Evolutionary conservation across 2,888 invertebrate genomes (phyloP).

Genomic region (Bombylius major): DNA sequence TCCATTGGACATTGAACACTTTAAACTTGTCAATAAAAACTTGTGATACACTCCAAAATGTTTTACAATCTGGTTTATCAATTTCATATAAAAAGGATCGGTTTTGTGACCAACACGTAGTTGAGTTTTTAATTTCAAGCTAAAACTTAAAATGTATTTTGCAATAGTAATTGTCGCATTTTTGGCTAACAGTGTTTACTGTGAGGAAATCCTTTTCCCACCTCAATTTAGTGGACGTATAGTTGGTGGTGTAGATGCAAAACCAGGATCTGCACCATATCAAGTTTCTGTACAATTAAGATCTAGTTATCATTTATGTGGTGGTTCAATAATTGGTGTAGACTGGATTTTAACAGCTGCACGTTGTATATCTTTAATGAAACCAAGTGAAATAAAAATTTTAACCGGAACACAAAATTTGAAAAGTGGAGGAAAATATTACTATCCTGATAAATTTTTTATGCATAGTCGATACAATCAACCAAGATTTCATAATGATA

Average conservation of each 20-base stretch:
- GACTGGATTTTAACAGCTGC: slow-evolving; percentile 30
- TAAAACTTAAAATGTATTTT: no score
- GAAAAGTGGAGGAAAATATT: slow-evolving; percentile 20
- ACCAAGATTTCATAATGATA: slow-evolving; percentile 44
- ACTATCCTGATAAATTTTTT: slow-evolving; percentile 22
- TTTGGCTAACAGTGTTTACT: no score
- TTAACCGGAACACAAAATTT: slow-evolving; percentile 30
- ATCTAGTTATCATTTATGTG: slow-evolving; percentile 29
- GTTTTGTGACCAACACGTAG: no score
- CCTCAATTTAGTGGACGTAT: not conserved
- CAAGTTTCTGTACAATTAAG: slow-evolving; percentile 30
- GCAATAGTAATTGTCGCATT: no score
- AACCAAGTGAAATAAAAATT: slow-evolving; percentile 21
- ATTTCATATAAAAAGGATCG: no score
- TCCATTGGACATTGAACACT: no score
- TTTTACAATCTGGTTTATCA: no score
- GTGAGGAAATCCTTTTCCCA: not conserved
- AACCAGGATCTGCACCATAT: slow-evolving; percentile 20
- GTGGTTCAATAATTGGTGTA: slow-evolving; percentile 28
- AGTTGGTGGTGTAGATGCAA: slow-evolving; percentile 3
- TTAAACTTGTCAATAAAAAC: no score
- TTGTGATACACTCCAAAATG: no score
- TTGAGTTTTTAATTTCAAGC: no score
- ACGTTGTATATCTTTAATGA: slow-evolving; percentile 25
- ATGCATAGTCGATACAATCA: slow-evolving; percentile 17